These are phyloP conservation scores for Ichneumoninae sp. DNA, from an alignment of 2,888 invertebrate species.

Conservation along the genomic window DNA sequence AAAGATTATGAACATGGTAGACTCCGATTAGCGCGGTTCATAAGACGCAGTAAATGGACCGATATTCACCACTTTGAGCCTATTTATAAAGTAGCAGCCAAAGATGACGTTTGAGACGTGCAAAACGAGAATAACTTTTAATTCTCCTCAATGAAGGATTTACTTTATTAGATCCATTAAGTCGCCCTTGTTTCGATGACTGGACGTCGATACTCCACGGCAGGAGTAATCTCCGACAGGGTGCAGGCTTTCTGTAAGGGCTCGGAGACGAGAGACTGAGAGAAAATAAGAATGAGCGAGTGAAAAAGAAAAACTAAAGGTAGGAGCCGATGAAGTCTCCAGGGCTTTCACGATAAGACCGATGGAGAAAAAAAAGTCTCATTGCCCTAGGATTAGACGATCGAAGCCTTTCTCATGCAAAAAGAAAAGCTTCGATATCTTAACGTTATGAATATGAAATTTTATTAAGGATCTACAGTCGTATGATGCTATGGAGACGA, in stretches of 20 bases:
- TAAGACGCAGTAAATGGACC: neutral
- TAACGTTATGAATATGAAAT: constrained; percentile 3
- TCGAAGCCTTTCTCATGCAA: neutral
- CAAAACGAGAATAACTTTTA: constrained; percentile 25
- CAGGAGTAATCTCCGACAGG: constrained; percentile 34
- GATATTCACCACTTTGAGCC: neutral
- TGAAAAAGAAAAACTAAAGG: constrained; percentile 16
- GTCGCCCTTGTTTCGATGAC: constrained; percentile 21
- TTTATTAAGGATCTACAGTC: neutral
- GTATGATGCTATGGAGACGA: neutral
- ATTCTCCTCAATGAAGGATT: constrained; percentile 37
- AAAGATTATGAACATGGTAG: too few species aligned
- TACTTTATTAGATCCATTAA: constrained; percentile 52
- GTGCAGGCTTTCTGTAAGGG: constrained; percentile 9
- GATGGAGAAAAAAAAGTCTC: neutral
- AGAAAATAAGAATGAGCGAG: constrained; percentile 39
- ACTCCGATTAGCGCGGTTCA: too few species aligned
- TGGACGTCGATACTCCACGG: constrained; percentile 30
- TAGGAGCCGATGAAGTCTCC: constrained; percentile 41
- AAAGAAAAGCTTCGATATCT: neutral
- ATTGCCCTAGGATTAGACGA: constrained; percentile 11
- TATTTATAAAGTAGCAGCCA: too few species aligned
- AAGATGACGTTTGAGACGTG: constrained; percentile 11
- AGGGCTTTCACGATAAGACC: constrained; percentile 40
- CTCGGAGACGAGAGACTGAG: neutral